phyloP scores from a whole-genome alignment of 2,797 vertebrate species.

The Telmatherina bonti region DNA sequence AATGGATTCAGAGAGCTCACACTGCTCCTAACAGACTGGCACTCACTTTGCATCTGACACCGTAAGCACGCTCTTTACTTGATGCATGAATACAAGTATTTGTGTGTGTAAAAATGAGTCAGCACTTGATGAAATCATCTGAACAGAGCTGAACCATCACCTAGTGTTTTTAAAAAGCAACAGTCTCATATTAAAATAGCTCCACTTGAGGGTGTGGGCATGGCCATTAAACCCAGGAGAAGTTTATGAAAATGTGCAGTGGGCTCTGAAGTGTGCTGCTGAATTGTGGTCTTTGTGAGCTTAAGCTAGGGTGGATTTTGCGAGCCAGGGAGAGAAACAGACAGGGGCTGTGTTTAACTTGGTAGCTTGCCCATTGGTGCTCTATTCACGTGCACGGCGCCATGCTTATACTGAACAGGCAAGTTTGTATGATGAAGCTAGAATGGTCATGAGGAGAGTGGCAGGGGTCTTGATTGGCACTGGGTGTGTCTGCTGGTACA shows the following conservation, averaged over 20 bases:
- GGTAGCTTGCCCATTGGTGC: conserved; percentile 69
- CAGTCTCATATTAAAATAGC: conserved; percentile 51
- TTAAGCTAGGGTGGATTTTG: conserved; percentile 64
- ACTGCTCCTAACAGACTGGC: conserved; percentile 25
- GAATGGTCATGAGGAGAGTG: conserved; percentile 35
- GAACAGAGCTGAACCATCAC: conserved; percentile 51
- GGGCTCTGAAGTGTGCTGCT: conserved; percentile 65
- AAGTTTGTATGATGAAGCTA: conserved; percentile 46
- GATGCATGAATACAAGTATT: conserved; percentile 65
- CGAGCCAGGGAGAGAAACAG: conserved; percentile 68
- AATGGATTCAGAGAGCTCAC: conserved; percentile 19
- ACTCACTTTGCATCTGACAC: conserved; percentile 44
- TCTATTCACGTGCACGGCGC: conserved; percentile 64
- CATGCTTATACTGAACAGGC: conserved; percentile 59
- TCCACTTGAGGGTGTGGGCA: conserved; percentile 55
- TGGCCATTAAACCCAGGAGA: conserved; percentile 57
- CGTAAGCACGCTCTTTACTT: conserved; percentile 33
- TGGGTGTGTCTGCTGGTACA: conserved; percentile 51
- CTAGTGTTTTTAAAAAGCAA: conserved; percentile 52
- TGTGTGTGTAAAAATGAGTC: conserved; percentile 48
- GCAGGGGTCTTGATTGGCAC: conserved; percentile 38
- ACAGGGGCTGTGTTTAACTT: conserved; percentile 78
- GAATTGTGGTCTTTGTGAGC: conserved; percentile 84
- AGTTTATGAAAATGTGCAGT: conserved; percentile 66
- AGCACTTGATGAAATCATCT: conserved; percentile 68